These are phyloP conservation scores for Aptenodytes patagonicus DNA, from an alignment of 2,113 vertebrate genomes.

Conservation along the genomic window DNA sequence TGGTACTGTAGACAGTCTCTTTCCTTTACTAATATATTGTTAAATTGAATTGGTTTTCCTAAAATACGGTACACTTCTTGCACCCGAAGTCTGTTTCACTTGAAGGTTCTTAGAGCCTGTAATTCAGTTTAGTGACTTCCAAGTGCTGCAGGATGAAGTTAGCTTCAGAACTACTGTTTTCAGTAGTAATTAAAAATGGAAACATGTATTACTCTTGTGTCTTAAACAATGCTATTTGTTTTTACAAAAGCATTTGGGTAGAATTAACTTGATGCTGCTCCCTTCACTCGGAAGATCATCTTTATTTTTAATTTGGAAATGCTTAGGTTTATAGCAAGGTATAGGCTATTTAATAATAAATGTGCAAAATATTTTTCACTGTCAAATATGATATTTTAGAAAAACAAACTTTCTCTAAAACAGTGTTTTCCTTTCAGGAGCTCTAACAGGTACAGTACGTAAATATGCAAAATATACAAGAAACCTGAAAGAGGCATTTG, in stretches of 20 bases:
- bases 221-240: not conserved
- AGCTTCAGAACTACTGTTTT: not conserved
- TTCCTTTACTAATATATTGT: not conserved
- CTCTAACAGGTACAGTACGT: not conserved
- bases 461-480: not conserved
- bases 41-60: not conserved
- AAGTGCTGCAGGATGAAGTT: not conserved
- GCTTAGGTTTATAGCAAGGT: not conserved
- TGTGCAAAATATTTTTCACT: not conserved
- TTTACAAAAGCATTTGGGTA: not conserved
- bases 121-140: not conserved
- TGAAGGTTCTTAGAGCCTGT: not conserved
- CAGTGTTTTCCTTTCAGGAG: not conserved
- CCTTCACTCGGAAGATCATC: not conserved
- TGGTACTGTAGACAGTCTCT: not conserved
- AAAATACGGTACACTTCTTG: not conserved
- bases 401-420: constrained; percentile 1
- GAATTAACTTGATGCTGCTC: not conserved
- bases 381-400: constrained; percentile 1
- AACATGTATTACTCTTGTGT: not conserved
- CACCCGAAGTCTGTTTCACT: not conserved
- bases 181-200: not conserved
- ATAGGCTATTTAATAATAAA: not conserved
- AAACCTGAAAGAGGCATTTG: not conserved
- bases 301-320: not conserved